Percentiles rank a stretch among this genome's conserved stretches.
These are phyloP conservation scores for Genyomyrus donnyi DNA, from an alignment of 2,113 vertebrate genomes.

Conservation along the genomic window DNA sequence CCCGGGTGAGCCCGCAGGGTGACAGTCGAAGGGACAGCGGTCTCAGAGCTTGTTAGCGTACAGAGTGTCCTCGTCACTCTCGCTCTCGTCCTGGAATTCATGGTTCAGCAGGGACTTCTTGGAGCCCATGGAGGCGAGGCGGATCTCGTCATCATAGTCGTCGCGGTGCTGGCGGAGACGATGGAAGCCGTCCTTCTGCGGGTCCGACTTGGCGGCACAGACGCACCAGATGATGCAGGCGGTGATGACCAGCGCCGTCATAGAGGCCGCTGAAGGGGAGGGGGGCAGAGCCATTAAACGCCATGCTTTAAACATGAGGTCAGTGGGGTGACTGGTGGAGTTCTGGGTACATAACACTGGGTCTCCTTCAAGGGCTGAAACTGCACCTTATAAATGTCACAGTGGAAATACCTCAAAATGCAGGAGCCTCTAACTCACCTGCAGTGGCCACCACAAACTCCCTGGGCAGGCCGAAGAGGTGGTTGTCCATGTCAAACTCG, in stretches of 20 bases:
- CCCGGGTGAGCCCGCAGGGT: constrained; percentile 12
- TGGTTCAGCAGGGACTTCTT: constrained; percentile 91
- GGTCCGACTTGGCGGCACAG: constrained; percentile 88
- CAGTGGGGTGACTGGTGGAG: not conserved
- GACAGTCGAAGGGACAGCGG: not conserved
- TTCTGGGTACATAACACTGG: not conserved
- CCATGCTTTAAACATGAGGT: not conserved
- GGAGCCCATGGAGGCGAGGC: constrained; percentile 85
- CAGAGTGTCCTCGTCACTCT: constrained; percentile 89
- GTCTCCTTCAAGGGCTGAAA: not conserved
- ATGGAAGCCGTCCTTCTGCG: constrained; percentile 95
- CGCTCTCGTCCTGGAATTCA: constrained; percentile 97
- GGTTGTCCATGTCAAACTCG: constrained; percentile 85
- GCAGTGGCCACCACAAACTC: constrained; percentile 88
- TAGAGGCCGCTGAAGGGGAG: constrained; percentile 72
- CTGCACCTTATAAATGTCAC: not conserved
- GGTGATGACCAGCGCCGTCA: constrained; percentile 85
- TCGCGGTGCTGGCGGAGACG: constrained; percentile 87
- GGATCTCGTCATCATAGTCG: constrained; percentile 90
- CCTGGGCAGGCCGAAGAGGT: constrained; percentile 83
- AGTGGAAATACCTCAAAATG: not conserved
- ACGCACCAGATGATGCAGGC: constrained; percentile 97
- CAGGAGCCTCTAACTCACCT: constrained; percentile 59
- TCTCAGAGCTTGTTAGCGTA: not conserved
- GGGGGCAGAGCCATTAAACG: not conserved